Base-by-base conservation (phyloP, 2,888 invertebrate genomes). In the Trissolcus japonicus region DNA sequence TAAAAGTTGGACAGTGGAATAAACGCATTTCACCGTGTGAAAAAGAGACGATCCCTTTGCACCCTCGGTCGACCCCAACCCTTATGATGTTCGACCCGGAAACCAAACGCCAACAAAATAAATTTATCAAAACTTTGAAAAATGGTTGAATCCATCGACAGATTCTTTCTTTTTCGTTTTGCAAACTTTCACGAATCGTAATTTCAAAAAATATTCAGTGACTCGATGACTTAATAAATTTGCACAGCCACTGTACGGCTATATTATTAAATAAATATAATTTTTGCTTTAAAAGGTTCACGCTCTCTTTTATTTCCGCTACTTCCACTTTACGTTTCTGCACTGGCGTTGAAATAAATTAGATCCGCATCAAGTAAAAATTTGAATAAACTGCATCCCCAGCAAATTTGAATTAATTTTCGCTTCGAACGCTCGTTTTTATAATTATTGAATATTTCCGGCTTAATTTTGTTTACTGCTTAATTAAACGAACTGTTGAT, bases 21-120 rank as follows among this genome's bases (percentile, higher is more conserved):
- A 84, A 85, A 86, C 84, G 83, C 83, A 82, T 83, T 81, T 79
- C 48, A 79, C 80, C 81, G 82, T 84, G 81, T 83, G 81, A 77
- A 77, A 84, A 82, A 74, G 84, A 80, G 80, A 76, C 57, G 74
- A 71, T 78, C 77, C 66, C 61, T 69, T 61, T 53, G 65, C 65
- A 61, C 61, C 72, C 62, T 69, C 35, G 41, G 55, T 40, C 51
- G 57, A 46, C 56, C 41, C 65, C 66, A 56, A 56, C 62, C 65
- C 48, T 35, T 54, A 50, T 50, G 61, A 40, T 71, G 62, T 69
- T 67, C 41, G 56, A 48, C 61, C 40, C 46, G 59, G 59, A 76
- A 79, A 82, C 80, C 74, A 81, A 80, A 25, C 25, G 4, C 25
- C 25, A 43, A n/a, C 79, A 80, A 82, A 80, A 19, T 81, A 81